Percentiles rank a stretch among this genome's conserved stretches.
phyloP scores from a whole-genome alignment of 2,888 invertebrate species.

The Aelia acuminata region DNA sequence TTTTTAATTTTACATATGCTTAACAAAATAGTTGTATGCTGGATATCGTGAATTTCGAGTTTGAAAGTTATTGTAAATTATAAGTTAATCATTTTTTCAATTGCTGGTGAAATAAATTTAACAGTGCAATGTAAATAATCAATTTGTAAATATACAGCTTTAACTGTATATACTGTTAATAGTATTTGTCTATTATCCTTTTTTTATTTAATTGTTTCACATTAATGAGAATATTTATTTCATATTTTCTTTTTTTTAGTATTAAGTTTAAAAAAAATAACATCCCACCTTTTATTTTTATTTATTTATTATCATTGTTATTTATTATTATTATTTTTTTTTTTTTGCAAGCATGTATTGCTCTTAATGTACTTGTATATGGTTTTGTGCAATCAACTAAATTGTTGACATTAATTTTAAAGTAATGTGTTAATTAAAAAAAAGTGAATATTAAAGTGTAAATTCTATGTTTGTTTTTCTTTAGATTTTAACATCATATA shows the following conservation, averaged over 20 bases:
- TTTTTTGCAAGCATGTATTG: slow-evolving; percentile 44
- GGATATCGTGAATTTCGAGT: slow-evolving; percentile 9
- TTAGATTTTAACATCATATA: slow-evolving; percentile 10
- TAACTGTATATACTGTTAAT: slow-evolving; percentile 54
- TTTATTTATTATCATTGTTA: no score
- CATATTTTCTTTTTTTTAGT: slow-evolving; percentile 18
- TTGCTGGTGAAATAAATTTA: slow-evolving; percentile 31
- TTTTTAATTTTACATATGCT: slow-evolving; percentile 10
- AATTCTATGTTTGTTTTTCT: background rate
- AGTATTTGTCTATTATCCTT: slow-evolving; percentile 21
- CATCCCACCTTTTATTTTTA: background rate
- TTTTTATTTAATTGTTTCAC: slow-evolving; percentile 8
- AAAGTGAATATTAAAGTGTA: slow-evolving; percentile 9
- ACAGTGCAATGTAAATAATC: slow-evolving; percentile 40
- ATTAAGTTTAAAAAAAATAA: slow-evolving; percentile 45
- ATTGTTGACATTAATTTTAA: slow-evolving; percentile 51
- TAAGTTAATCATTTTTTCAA: background rate
- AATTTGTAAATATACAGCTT: slow-evolving; percentile 49
- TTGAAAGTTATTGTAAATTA: background rate
- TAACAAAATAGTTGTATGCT: slow-evolving; percentile 2
- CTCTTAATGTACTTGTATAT: slow-evolving; percentile 17
- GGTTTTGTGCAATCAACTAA: slow-evolving; percentile 55
- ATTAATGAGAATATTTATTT: slow-evolving; percentile 46
- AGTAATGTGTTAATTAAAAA: slow-evolving; percentile 8
- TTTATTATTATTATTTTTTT: no score